These are phyloP conservation scores for Copidosoma floridanum DNA, from an alignment of 1,140 invertebrate species.

Conservation along the genomic window DNA sequence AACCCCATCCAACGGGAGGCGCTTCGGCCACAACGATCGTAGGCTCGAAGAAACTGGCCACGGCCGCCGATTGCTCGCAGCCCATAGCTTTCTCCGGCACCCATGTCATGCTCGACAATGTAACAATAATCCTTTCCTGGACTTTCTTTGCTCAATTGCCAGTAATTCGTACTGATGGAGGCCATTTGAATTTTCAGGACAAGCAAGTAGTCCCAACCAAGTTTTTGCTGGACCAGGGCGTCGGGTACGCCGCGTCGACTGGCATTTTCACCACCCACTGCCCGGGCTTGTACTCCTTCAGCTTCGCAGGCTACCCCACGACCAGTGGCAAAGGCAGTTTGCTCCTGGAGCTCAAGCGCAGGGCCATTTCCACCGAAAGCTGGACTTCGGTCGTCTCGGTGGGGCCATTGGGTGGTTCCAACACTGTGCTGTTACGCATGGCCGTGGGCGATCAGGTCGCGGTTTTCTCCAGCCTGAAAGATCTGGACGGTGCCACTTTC, in stretches of 20 bases:
- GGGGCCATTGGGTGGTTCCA: slow-evolving; percentile 49
- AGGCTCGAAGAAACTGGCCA: slow-evolving; percentile 49
- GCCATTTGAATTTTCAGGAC: too few relatives aligned
- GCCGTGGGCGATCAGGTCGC: slow-evolving; percentile 51
- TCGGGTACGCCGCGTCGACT: slow-evolving; percentile 54
- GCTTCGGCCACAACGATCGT: slow-evolving; percentile 47
- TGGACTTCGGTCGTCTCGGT: slow-evolving; percentile 46
- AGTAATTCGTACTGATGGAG: too few relatives aligned
- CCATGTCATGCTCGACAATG: too few relatives aligned
- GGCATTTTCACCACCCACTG: slow-evolving; percentile 58
- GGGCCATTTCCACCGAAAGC: slow-evolving; percentile 42
- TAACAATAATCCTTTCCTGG: too few relatives aligned
- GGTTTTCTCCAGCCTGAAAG: slow-evolving; percentile 46
- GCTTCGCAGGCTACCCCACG: slow-evolving; percentile 52
- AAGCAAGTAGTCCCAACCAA: too few relatives aligned
- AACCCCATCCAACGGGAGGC: too few relatives aligned
- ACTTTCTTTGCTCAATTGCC: too few relatives aligned
- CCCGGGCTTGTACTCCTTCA: slow-evolving; percentile 58
- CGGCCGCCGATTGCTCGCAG: slow-evolving; percentile 52
- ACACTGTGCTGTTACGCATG: slow-evolving; percentile 48
- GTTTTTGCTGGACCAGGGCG: slow-evolving; percentile 53
- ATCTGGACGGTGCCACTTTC: slow-evolving; percentile 41
- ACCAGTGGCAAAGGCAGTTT: slow-evolving; percentile 42
- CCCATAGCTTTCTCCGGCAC: slow-evolving; percentile 54
- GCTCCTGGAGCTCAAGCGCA: slow-evolving; percentile 47